Evolutionary conservation across 1,140 invertebrate genomes (phyloP), one percentile per base, ranked within the genome.

Genomic region (Lutraria rhynchaena): DNA sequence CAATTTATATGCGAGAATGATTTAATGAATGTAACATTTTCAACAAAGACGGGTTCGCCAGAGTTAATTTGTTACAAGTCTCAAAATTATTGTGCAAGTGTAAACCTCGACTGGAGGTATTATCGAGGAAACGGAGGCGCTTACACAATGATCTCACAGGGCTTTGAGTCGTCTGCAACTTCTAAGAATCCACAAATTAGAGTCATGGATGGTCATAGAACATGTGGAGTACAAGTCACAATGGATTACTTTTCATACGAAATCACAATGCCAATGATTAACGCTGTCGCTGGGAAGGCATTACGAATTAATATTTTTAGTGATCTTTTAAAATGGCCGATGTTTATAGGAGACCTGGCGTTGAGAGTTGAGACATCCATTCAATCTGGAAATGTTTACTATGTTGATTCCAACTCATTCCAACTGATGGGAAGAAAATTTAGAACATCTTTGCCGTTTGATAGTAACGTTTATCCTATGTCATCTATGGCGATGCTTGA

Each of bases 381-480:
- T 94, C 80, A 98, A 11, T 91, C 88, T 65, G 83, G 83, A 15
- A 87, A 90, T 22, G 78, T 84, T 15, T 97, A 98, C 89, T 99
- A 96, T 85, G 97, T 97, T 0, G 98, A 99, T 92, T 94, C 96
- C 71, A 99, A 98, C 89, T 97, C 97, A 0, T 97, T 98, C 85
- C 96, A 97, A 24, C 60, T 84, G 61, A 74, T 86, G 55, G 60
- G 75, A 85, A 92, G 96, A 29, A 93, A 95, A 0, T 96, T 96
- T 88, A 94, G 96, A 1, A 76, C 37, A 0, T 67, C 76, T 24
- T 94, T 95, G 46, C 94, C 95, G 60, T 94, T 97, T 75, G 96
- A 98, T 90, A 97, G 96, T 2, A 98, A 98, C 90, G 96, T 97
- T 89, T 98, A 96, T 89, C 97, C 97, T 0, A 95, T 96, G 11